Evolutionary conservation across 1,140 invertebrate species (phyloP), one percentile per base, ranked within the genome.

Genomic region (Aphelenchoides fujianensis): DNA sequence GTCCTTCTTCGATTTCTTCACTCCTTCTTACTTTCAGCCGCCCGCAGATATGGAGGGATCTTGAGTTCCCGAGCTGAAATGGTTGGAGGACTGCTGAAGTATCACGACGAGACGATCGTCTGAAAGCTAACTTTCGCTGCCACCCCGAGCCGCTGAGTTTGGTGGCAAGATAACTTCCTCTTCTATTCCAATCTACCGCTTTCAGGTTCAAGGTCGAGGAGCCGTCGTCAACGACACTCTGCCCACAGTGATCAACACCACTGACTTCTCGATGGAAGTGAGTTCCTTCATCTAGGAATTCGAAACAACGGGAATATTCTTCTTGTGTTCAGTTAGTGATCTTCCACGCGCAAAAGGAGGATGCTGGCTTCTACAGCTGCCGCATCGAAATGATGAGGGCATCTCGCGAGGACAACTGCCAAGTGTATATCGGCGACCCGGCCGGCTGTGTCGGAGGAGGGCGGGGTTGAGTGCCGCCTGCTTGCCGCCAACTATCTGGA

Each of bases 181-280:
- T 16, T 70, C 0, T 23, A 31, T 28, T 67, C 12, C 2, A 68
- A 7, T 69, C 31, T n/a, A 19, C 2, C 3, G n/a, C n/a, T 73
- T 57, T 48, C 2, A 77, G 74, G 74, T 76, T 74, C 54, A 77
- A 77, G 63, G 75, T 68, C 30, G 64, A 77, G 54, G 34, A 72
- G 53, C 69, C 57, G 66, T 77, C 16, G n/a, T 23, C 54, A 31
- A 36, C 34, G 52, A 41, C 5, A 77, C 64, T 35, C 28, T 52
- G 41, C 19, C 16, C 19, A 70, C n/a, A n/a, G n/a, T 67, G 41
- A 72, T 72, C 16, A 2, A 67, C 32, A 64, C 30, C 7, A 63
- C 27, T 19, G 71, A 72, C 31, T 27, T 48, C 30, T 72, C 71
- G 2, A 61, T 70, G 16, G 75, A 77, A 53, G 75, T 77, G 48